Conservation (phyloP, 23 tunicate species). For the Diplosoma virens region DNA sequence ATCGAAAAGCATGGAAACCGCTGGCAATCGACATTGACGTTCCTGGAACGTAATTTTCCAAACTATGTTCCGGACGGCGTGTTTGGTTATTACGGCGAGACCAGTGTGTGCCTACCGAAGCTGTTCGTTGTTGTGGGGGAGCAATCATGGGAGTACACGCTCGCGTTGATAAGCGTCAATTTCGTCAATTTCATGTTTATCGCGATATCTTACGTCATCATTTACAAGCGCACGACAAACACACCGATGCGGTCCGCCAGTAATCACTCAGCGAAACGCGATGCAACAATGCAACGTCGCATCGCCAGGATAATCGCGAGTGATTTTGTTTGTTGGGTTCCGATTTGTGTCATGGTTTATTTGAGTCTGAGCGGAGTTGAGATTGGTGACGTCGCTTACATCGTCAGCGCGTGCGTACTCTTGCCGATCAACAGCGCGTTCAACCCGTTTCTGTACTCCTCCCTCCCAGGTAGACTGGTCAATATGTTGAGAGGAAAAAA, state of each 20-base stretch:
- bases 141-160: slow-evolving; percentile 30
- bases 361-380: too few species aligned
- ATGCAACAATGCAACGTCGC: not conserved
- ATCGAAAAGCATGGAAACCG: not conserved
- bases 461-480: too few species aligned
- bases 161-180: slow-evolving; percentile 20
- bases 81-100: slow-evolving; percentile 51
- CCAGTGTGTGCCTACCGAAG: slow-evolving; percentile 48
- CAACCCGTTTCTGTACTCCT: too few species aligned
- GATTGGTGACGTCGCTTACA: too few species aligned
- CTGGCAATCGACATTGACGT: not conserved
- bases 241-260: not conserved
- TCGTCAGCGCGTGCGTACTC: too few species aligned
- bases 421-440: too few species aligned
- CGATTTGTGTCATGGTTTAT: slow-evolving; percentile 28
- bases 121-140: slow-evolving; percentile 19
- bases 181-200: slow-evolving; percentile 20
- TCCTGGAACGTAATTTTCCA: slow-evolving; percentile 1
- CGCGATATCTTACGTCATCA: slow-evolving; percentile 12
- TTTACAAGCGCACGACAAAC: not conserved
- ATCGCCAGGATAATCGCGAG: not conserved
- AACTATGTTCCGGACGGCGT: not conserved
- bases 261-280: not conserved
- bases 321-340: slow-evolving; percentile 45
- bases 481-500: too few species aligned